Conservation (phyloP, 2,888 invertebrate species). For the Arrhopalites spinosus region DNA sequence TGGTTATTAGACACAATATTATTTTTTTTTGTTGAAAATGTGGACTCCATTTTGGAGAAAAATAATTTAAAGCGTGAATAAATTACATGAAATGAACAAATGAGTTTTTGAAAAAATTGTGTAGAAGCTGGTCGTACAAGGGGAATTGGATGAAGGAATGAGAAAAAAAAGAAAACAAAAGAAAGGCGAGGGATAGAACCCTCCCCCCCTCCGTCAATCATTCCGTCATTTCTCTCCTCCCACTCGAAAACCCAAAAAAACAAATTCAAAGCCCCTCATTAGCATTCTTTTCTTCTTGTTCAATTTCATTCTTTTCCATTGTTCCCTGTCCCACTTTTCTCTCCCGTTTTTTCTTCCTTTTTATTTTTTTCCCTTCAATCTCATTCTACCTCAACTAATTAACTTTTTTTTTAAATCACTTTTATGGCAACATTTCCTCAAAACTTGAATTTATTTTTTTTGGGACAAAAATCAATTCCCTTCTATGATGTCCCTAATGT, state of each 20-base stretch:
- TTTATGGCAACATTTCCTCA: too few species aligned
- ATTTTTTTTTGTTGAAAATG: too few species aligned
- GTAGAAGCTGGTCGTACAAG: too few species aligned
- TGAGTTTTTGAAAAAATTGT: too few species aligned
- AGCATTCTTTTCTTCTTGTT: slow-evolving; percentile 7
- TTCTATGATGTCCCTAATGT: too few species aligned
- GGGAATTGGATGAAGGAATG: too few species aligned
- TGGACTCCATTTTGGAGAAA: too few species aligned
- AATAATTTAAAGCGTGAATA: not conserved
- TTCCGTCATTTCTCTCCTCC: slow-evolving; percentile 37
- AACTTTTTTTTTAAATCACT: not conserved
- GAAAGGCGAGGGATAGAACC: slow-evolving; percentile 2
- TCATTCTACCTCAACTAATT: not conserved
- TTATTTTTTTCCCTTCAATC: not conserved
- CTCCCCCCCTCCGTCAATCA: slow-evolving; percentile 30
- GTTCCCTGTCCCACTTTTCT: not conserved
- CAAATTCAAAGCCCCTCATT: slow-evolving; percentile 2
- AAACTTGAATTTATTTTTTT: too few species aligned
- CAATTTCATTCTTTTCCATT: not conserved
- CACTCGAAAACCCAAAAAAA: slow-evolving; percentile 20
- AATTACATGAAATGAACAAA: not conserved
- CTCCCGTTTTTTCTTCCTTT: not conserved
- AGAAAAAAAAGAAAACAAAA: slow-evolving; percentile 12
- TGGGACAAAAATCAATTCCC: too few species aligned
- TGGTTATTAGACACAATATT: not conserved